phyloP scores from a whole-genome alignment of 2,797 vertebrate species.

The Tragopan temminckii region DNA sequence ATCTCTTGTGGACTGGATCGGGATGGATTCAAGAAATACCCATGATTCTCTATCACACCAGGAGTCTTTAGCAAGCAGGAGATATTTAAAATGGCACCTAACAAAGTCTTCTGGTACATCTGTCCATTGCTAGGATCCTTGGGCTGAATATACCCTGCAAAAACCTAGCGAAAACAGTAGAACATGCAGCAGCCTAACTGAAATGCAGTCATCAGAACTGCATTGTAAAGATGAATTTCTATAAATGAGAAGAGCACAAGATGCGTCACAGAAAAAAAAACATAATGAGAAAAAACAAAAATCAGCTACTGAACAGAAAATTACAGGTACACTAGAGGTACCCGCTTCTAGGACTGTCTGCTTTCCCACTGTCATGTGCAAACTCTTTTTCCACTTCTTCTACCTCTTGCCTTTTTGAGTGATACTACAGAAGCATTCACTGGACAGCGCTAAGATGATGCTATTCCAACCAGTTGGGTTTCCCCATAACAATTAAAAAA shows the following conservation, averaged over 20 bases:
- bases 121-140: constrained; percentile 94
- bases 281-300: background rate
- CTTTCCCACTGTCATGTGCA: no score
- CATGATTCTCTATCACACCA: constrained; percentile 94
- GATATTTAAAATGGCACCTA: constrained; percentile 90
- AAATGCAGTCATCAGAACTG: background rate
- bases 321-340: no score
- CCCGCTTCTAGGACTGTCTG: no score
- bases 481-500: background rate
- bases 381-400: background rate
- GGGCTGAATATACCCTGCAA: constrained; percentile 94
- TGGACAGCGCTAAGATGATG: no score
- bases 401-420: no score
- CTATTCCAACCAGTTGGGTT: no score
- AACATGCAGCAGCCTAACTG: background rate
- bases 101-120: constrained; percentile 94
- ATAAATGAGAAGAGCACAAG: background rate
- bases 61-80: constrained; percentile 96
- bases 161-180: constrained; percentile 82
- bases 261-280: background rate
- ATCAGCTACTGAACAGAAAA: no score
- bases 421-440: background rate
- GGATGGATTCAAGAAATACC: constrained; percentile 94
- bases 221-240: background rate
- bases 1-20: constrained; percentile 96